phyloP scores from a whole-genome alignment of 2,888 invertebrate genomes.

The Asteroscopus sphinx region DNA sequence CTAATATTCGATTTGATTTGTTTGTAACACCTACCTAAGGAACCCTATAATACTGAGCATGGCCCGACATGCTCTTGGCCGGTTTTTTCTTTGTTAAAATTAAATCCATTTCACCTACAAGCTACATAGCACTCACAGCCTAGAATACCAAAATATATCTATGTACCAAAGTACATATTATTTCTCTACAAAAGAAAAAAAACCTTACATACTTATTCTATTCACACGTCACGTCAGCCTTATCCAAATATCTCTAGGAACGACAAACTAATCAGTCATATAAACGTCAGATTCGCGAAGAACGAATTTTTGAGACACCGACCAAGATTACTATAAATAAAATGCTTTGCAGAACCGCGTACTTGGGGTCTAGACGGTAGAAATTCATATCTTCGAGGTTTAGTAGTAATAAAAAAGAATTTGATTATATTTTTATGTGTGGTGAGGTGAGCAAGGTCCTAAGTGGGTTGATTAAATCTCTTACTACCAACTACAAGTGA shows the following conservation, averaged over 20 bases:
- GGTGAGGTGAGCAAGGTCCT: slow-evolving; percentile 3
- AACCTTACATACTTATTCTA: not conserved
- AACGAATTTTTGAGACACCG: slow-evolving; percentile 21
- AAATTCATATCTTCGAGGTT: slow-evolving; percentile 8
- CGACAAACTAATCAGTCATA: slow-evolving; percentile 46
- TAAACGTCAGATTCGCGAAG: slow-evolving; percentile 26
- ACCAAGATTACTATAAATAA: slow-evolving; percentile 26
- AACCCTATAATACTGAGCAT: too few species aligned
- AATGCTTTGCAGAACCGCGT: slow-evolving; percentile 18
- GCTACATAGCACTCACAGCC: too few species aligned
- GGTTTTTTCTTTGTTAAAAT: too few species aligned
- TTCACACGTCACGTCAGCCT: slow-evolving; percentile 12
- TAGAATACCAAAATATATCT: not conserved
- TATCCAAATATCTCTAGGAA: slow-evolving; percentile 13
- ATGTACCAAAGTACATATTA: too few species aligned
- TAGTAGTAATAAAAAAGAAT: slow-evolving; percentile 19
- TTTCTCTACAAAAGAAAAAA: not conserved
- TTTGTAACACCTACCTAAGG: too few species aligned
- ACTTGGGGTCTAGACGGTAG: not conserved
- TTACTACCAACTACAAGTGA: not conserved
- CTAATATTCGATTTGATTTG: too few species aligned
- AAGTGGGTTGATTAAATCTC: slow-evolving; percentile 10
- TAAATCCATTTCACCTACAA: too few species aligned
- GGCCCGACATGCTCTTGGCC: too few species aligned
- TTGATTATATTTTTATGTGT: slow-evolving; percentile 29